phyloP scores from a whole-genome alignment of 2,888 invertebrate genomes.

The Lasioglossum malachurum region DNA sequence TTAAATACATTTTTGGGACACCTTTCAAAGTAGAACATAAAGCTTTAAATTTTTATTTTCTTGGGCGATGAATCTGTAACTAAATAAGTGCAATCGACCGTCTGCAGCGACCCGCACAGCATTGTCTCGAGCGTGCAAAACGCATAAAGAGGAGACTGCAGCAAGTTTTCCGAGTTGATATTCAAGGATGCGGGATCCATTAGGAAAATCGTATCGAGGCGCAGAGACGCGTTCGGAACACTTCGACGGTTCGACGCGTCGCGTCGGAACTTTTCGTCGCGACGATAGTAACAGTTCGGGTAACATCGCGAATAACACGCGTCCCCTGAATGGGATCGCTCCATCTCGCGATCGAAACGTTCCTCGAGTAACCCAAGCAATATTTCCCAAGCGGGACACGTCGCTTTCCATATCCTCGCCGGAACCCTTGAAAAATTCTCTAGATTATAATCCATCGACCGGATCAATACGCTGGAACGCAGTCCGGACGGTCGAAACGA shows the following conservation, averaged over 20 bases:
- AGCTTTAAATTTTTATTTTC: not conserved
- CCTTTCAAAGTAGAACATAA: too few species aligned
- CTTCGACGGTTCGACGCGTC: not conserved
- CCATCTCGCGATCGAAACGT: not conserved
- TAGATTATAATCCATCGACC: slow-evolving; percentile 4
- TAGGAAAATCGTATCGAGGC: slow-evolving; percentile 7
- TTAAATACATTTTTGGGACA: too few species aligned
- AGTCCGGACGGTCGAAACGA: not conserved
- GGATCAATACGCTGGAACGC: slow-evolving; percentile 36
- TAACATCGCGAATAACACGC: slow-evolving; percentile 2
- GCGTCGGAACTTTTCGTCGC: not conserved
- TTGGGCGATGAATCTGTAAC: too few species aligned
- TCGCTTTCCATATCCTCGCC: not conserved
- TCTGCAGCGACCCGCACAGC: not conserved
- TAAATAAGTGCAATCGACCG: not conserved
- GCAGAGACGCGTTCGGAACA: not conserved
- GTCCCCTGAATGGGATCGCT: not conserved
- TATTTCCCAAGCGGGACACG: slow-evolving; percentile 38
- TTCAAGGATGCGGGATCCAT: not conserved
- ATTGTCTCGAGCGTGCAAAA: not conserved
- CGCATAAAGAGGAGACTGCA: not conserved
- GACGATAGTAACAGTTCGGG: not conserved
- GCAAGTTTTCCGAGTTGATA: not conserved
- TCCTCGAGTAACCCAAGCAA: slow-evolving; percentile 3
- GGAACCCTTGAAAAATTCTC: slow-evolving; percentile 38